A percentile compares a stretch with the other conserved stretches of the same genome.
phyloP scores from a whole-genome alignment of 92 coral and sea anemone genomes.

The Montipora capitata region DNA sequence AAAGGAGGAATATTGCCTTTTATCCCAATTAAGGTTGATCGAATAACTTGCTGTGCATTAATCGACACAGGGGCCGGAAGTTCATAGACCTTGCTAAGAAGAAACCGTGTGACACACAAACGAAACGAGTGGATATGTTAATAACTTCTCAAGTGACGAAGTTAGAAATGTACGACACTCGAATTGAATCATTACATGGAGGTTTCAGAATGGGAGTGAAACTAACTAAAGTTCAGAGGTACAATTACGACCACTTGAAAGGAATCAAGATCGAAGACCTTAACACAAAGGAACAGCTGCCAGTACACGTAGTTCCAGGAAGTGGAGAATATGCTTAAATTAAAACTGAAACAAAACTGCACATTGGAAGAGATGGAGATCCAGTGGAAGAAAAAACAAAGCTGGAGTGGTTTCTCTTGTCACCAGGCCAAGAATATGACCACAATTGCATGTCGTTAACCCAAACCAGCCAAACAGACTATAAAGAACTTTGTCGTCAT shows the following conservation, averaged over 20 bases:
- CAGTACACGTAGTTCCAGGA: not conserved
- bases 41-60: slow-evolving; percentile 32
- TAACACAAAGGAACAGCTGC: not conserved
- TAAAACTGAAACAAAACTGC: not conserved
- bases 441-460: not conserved
- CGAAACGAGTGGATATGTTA: slow-evolving; percentile 39
- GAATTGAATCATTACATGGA: not conserved
- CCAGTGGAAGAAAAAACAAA: slow-evolving; percentile 41
- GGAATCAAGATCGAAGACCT: not conserved
- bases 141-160: slow-evolving; percentile 7
- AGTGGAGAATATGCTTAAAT: not conserved
- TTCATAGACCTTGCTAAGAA: slow-evolving; percentile 13
- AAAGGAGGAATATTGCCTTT: not conserved
- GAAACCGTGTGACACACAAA: slow-evolving; percentile 23
- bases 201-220: not conserved
- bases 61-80: slow-evolving; percentile 30
- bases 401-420: not conserved
- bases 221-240: no score
- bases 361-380: slow-evolving; percentile 11
- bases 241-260: not conserved
- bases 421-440: slow-evolving; percentile 36
- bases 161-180: not conserved
- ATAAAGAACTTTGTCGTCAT: slow-evolving; percentile 17
- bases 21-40: slow-evolving; percentile 16
- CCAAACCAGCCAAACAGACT: slow-evolving; percentile 29